These are phyloP conservation scores for Hyperoodon ampullatus DNA, from an alignment of 2,113 vertebrate species.

Conservation along the genomic window DNA sequence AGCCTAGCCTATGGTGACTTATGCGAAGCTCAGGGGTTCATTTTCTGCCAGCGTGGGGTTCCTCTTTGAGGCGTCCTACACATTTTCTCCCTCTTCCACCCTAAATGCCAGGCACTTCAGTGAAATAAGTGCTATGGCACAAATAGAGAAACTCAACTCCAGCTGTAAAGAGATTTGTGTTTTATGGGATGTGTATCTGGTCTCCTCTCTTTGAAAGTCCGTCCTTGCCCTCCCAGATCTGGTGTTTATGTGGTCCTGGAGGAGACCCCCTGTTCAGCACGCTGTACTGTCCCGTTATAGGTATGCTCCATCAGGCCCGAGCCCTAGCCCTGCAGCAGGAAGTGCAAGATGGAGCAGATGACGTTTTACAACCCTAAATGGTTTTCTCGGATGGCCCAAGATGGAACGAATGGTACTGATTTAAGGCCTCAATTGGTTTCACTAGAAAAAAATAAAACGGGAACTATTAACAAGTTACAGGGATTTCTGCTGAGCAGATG, in stretches of 20 bases:
- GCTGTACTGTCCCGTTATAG: neutral
- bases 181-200: constrained; percentile 58
- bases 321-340: neutral
- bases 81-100: neutral
- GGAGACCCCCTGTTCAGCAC: constrained; percentile 55
- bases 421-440: constrained; percentile 77
- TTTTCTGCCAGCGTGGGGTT: neutral
- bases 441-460: constrained; percentile 57
- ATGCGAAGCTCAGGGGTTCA: neutral
- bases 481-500: constrained; percentile 59
- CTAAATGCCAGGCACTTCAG: neutral
- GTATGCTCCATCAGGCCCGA: neutral
- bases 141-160: constrained; percentile 36
- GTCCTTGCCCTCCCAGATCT: neutral
- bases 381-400: constrained; percentile 65
- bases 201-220: constrained; percentile 31
- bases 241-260: constrained; percentile 54
- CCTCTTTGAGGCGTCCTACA: neutral
- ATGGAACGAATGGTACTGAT: constrained; percentile 60
- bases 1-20: neutral
- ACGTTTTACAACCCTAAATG: constrained; percentile 70
- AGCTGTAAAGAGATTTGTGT: constrained; percentile 64
- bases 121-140: neutral
- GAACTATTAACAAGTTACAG: constrained; percentile 66
- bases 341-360: constrained; percentile 37